A percentile compares a stretch with the other conserved stretches of the same genome.
Evolutionary conservation across 2,888 invertebrate species (phyloP).

Genomic region (Yponomeuta sedellus): DNA sequence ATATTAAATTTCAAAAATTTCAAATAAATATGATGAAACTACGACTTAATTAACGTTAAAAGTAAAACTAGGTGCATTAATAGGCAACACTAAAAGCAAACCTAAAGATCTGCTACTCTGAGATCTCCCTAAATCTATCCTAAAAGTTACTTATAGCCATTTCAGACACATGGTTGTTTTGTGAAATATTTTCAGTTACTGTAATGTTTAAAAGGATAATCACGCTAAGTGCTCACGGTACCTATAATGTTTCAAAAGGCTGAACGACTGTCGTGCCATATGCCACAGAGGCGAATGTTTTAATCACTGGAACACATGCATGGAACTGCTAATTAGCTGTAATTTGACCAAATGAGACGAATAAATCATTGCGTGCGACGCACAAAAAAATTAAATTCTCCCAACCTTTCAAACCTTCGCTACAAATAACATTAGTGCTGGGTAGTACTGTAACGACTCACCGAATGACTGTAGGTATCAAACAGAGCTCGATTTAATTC

Average conservation of each 20-base stretch:
- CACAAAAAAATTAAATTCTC: neutral
- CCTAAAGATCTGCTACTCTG: no score
- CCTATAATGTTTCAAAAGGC: neutral
- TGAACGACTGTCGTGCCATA: slow-evolving; percentile 5
- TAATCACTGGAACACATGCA: slow-evolving; percentile 30
- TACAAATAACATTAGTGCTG: neutral
- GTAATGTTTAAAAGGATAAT: neutral
- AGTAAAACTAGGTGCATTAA: no score
- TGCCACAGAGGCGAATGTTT: slow-evolving; percentile 30
- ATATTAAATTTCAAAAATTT: no score
- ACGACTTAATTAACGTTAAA: no score
- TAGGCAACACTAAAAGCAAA: no score
- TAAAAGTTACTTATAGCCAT: no score
- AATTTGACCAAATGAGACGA: slow-evolving; percentile 31
- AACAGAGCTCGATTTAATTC: neutral
- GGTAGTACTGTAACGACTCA: no score
- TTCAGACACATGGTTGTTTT: no score
- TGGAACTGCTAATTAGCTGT: slow-evolving; percentile 37
- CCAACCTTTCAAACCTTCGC: neutral
- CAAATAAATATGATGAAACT: no score
- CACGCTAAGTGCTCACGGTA: neutral
- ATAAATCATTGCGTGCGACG: slow-evolving; percentile 29
- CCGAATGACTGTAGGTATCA: neutral
- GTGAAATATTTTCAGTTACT: neutral
- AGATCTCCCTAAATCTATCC: no score